A percentile compares a stretch with the other conserved stretches of the same genome.
These are phyloP conservation scores for Yasuhikotakia modesta DNA, from an alignment of 2,797 vertebrate species.

Conservation along the genomic window DNA sequence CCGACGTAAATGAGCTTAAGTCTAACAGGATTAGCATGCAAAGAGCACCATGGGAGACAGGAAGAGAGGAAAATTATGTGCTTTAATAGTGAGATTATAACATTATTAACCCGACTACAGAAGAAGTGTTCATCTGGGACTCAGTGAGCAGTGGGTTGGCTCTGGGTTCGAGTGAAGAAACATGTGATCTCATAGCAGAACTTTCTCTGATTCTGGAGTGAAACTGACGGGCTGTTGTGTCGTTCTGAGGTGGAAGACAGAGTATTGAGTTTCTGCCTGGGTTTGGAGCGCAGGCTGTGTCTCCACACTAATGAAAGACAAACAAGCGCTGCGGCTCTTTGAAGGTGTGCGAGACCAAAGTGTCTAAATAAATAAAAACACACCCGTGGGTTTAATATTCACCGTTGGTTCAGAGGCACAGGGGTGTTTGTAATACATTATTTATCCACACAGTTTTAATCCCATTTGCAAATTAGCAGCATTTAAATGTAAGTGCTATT, in stretches of 20 bases:
- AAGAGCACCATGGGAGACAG: slow-evolving; percentile 66
- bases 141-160: not conserved
- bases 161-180: not conserved
- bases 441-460: slow-evolving; percentile 78
- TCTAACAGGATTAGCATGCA: slow-evolving; percentile 77
- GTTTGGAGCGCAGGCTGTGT: slow-evolving; percentile 23
- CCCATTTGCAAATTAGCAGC: slow-evolving; percentile 75
- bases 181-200: not conserved
- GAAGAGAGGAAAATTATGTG: slow-evolving; percentile 77
- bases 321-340: slow-evolving; percentile 30
- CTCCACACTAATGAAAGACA: slow-evolving; percentile 47
- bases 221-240: slow-evolving; percentile 20
- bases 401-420: slow-evolving; percentile 75
- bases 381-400: slow-evolving; percentile 82
- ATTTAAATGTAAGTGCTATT: slow-evolving; percentile 77
- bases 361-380: slow-evolving; percentile 70
- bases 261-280: slow-evolving; percentile 47
- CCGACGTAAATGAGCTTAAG: slow-evolving; percentile 71
- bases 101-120: slow-evolving; percentile 75
- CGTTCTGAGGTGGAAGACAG: slow-evolving; percentile 36
- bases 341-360: slow-evolving; percentile 65
- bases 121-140: slow-evolving; percentile 61
- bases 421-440: slow-evolving; percentile 81
- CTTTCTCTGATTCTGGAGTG: not conserved
- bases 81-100: slow-evolving; percentile 81